Evolutionary conservation across 35 echinoderm and acorn worm species (phyloP).

Genomic region (Eucidaris tribuloides): DNA sequence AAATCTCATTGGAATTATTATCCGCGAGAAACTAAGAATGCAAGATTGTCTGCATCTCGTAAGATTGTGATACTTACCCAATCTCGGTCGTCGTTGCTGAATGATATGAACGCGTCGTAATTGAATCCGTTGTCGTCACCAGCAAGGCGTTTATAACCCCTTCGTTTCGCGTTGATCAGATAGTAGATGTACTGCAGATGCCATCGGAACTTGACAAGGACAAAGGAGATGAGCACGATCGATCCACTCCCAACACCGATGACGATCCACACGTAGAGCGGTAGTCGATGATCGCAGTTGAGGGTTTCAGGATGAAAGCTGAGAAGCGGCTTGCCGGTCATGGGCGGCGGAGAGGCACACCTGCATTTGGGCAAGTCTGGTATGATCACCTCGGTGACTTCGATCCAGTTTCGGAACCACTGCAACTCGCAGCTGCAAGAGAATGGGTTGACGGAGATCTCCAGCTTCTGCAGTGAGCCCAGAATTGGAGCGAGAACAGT

Average conservation of each 20-base stretch:
- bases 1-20: too few species aligned
- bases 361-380: conserved; percentile 17
- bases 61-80: conserved; percentile 60
- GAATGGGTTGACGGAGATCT: conserved; percentile 50
- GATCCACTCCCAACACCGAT: conserved; percentile 14
- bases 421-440: conserved; percentile 65
- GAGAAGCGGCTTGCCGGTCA: conserved; percentile 5
- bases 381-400: conserved; percentile 37
- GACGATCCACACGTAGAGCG: conserved; percentile 17
- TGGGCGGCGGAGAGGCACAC: conserved; percentile 46
- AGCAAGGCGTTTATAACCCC: conserved; percentile 28
- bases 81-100: conserved; percentile 58
- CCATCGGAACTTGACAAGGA: conserved; percentile 33
- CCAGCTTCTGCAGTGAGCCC: conserved; percentile 29
- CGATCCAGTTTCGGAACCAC: conserved; percentile 79
- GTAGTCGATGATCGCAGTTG: conserved; percentile 68
- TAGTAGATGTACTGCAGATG: conserved; percentile 41
- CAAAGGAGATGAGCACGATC: background rate
- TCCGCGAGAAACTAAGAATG: too few species aligned
- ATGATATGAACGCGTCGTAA: conserved; percentile 76
- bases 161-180: conserved; percentile 30
- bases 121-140: conserved; percentile 32
- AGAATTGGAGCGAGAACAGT: conserved; percentile 48
- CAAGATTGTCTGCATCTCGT: too few species aligned
- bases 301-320: conserved; percentile 56